Conservation (phyloP, 1,140 invertebrate species). For the Gerris buenoi region DNA sequence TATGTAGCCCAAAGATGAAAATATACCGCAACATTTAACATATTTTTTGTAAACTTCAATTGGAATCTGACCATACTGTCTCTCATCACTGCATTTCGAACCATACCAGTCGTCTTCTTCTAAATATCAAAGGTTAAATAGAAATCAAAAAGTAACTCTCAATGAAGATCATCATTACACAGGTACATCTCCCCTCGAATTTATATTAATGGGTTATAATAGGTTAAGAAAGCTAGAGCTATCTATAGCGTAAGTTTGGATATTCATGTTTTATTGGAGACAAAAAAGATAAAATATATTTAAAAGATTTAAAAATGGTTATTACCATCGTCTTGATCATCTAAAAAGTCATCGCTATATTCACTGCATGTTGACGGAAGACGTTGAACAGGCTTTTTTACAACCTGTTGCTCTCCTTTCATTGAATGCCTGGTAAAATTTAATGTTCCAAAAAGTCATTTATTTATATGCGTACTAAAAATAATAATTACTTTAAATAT, state of each 20-base stretch:
- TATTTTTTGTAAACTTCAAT: slow-evolving; percentile 45
- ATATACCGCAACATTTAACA: slow-evolving; percentile 41
- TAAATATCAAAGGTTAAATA: too few species aligned
- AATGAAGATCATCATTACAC: too few species aligned
- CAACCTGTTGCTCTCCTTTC: slow-evolving; percentile 4
- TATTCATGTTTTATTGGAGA: too few species aligned
- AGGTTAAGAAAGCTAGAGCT: too few species aligned
- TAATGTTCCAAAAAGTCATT: too few species aligned
- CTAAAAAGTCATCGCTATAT: slow-evolving; percentile 31
- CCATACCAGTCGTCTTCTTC: slow-evolving; percentile 17
- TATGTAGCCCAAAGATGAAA: slow-evolving; percentile 37
- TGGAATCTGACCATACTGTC: slow-evolving; percentile 45
- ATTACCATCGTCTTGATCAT: slow-evolving; percentile 30
- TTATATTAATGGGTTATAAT: too few species aligned
- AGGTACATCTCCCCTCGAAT: too few species aligned
- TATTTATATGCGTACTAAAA: too few species aligned
- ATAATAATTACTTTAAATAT: too few species aligned
- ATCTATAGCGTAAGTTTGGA: too few species aligned
- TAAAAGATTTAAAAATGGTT: slow-evolving; percentile 3
- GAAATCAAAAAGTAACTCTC: too few species aligned
- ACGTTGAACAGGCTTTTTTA: slow-evolving; percentile 15
- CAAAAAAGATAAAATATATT: too few species aligned
- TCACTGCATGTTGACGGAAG: slow-evolving; percentile 17
- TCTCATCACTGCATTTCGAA: slow-evolving; percentile 35
- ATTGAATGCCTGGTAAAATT: neutral